phyloP scores from a whole-genome alignment of 1,140 invertebrate genomes.

The Platyscapa corneri region DNA sequence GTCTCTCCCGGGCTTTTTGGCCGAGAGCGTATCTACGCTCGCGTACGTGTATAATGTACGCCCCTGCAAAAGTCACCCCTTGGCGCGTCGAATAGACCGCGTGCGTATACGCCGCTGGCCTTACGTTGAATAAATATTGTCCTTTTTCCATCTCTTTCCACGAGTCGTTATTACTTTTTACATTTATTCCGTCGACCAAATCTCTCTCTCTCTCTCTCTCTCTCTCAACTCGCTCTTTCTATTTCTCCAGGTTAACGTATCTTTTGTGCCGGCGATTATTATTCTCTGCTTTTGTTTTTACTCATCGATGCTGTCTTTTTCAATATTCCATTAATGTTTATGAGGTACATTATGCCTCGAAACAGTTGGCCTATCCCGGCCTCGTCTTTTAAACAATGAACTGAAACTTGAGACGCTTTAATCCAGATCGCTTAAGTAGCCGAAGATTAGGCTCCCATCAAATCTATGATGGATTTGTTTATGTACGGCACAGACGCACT shows the following conservation, averaged over 20 bases:
- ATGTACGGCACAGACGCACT: too few species aligned
- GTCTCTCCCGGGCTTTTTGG: background rate
- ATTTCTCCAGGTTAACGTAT: background rate
- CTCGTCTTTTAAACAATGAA: background rate
- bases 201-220: too few species aligned
- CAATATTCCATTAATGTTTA: background rate
- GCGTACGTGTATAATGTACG: background rate
- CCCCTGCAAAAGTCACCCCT: conserved; percentile 45
- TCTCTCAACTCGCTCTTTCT: too few species aligned
- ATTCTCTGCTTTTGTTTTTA: background rate
- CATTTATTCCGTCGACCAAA: background rate
- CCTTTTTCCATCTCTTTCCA: conserved; percentile 22
- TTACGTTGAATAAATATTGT: conserved; percentile 45
- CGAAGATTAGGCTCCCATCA: background rate
- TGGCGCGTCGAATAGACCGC: background rate
- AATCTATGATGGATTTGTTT: too few species aligned
- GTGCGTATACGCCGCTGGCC: background rate
- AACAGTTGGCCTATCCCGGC: background rate
- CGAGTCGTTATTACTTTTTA: background rate
- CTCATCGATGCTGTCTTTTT: background rate
- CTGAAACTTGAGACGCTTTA: background rate
- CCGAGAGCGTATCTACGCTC: background rate
- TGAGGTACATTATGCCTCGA: background rate
- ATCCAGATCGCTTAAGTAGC: background rate
- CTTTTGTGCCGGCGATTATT: background rate